phyloP scores from a whole-genome alignment of 1,140 invertebrate genomes.

The Eriosoma lanigerum region DNA sequence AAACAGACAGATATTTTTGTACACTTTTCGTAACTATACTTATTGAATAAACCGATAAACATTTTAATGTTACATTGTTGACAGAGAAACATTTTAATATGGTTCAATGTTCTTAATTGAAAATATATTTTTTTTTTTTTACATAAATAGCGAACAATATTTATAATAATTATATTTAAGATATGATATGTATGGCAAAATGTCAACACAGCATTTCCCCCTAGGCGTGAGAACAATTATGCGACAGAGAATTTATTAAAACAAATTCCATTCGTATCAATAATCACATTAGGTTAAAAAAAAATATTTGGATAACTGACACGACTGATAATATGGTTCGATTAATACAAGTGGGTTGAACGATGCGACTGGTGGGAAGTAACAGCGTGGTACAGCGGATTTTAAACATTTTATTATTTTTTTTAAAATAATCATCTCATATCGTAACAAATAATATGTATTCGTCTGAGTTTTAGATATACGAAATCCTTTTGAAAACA shows the following conservation, averaged over 20 bases:
- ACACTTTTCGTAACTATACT: no score
- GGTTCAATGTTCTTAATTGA: no score
- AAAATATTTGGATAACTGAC: slow-evolving; percentile 20
- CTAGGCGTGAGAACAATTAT: slow-evolving; percentile 14
- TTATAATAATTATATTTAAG: slow-evolving; percentile 9
- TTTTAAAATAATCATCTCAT: slow-evolving; percentile 10
- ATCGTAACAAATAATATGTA: background rate
- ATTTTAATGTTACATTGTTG: no score
- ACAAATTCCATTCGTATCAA: background rate
- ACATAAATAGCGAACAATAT: no score
- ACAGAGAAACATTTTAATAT: no score
- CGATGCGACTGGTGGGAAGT: slow-evolving; percentile 25
- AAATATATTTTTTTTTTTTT: no score
- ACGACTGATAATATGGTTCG: background rate
- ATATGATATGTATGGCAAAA: background rate
- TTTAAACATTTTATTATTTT: background rate
- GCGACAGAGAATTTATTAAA: slow-evolving; percentile 15
- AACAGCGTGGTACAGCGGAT: background rate
- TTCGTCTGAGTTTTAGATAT: background rate
- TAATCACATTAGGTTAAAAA: background rate
- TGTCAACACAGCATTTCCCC: background rate
- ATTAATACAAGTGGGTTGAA: background rate
- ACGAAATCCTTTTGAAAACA: background rate
- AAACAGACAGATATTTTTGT: no score
- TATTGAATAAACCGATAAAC: no score